These are phyloP conservation scores for Fratercula arctica DNA, from an alignment of 2,797 vertebrate genomes.

Conservation along the genomic window DNA sequence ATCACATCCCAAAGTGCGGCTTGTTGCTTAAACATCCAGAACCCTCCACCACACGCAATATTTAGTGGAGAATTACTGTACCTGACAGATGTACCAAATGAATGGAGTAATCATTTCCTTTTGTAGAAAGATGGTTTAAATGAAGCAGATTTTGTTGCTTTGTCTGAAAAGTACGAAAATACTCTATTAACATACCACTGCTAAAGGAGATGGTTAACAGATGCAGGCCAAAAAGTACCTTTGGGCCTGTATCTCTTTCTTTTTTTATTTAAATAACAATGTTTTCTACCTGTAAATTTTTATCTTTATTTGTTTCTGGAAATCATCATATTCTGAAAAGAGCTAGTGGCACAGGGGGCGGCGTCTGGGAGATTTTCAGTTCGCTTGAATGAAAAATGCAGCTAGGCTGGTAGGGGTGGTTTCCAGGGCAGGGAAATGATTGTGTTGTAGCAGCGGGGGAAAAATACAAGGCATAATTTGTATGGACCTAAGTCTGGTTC, in stretches of 20 bases:
- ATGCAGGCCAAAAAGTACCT: not conserved
- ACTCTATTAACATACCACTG: not conserved
- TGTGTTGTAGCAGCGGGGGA: not conserved
- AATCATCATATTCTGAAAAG: not conserved
- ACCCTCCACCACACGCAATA: not conserved
- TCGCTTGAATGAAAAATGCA: not conserved
- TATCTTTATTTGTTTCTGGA: not conserved
- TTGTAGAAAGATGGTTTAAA: not conserved
- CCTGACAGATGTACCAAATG: not conserved
- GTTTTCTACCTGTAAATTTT: not conserved
- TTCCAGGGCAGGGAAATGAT: not conserved
- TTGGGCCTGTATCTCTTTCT: not conserved
- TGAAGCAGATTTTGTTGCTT: not conserved
- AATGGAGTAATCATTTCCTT: not conserved
- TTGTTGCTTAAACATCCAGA: not conserved
- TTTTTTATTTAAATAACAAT: not conserved
- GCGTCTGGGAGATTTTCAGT: not conserved
- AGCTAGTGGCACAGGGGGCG: not conserved
- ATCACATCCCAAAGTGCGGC: not conserved
- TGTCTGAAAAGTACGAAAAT: not conserved
- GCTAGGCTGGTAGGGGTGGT: not conserved
- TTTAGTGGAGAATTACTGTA: not conserved
- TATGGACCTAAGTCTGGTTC: not conserved
- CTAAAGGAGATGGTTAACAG: not conserved
- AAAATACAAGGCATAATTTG: not conserved